Conservation (phyloP, 1,140 invertebrate genomes). For the Batillaria attramentaria region DNA sequence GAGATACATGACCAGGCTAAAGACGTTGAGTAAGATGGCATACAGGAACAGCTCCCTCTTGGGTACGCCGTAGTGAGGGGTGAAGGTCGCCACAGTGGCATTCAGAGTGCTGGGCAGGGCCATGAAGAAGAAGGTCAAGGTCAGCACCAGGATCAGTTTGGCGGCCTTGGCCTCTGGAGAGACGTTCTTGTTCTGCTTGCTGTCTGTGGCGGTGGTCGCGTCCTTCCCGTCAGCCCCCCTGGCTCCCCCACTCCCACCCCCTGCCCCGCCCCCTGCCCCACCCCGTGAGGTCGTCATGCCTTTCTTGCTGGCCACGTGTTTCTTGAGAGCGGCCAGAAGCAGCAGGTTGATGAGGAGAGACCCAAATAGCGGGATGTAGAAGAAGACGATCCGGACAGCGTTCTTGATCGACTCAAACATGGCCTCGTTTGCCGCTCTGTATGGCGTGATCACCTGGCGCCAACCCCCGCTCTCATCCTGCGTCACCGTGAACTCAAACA, state of each 20-base stretch:
- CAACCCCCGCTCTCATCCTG: too few species aligned
- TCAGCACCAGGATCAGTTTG: slow-evolving; percentile 10
- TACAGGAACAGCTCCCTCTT: not conserved
- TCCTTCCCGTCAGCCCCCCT: not conserved
- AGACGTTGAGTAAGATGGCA: not conserved
- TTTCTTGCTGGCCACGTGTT: not conserved
- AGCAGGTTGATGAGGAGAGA: not conserved
- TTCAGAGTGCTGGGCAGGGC: not conserved
- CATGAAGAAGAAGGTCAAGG: slow-evolving; percentile 1
- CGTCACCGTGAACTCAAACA: too few species aligned
- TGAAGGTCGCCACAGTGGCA: not conserved
- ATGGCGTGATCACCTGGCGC: too few species aligned
- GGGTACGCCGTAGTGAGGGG: not conserved
- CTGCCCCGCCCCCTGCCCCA: not conserved
- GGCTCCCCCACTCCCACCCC: not conserved
- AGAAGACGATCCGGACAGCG: not conserved
- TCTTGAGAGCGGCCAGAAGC: not conserved
- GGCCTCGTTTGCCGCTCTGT: too few species aligned
- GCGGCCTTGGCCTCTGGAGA: too few species aligned
- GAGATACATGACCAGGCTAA: not conserved
- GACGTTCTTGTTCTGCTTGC: not conserved
- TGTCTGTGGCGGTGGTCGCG: not conserved
- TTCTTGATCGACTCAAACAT: too few species aligned
- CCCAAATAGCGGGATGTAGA: not conserved
- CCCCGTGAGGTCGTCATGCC: not conserved